Percentiles rank a stretch among this genome's conserved stretches.
Conservation (phyloP, 2,888 invertebrate species). For the Lamproptera curius region DNA sequence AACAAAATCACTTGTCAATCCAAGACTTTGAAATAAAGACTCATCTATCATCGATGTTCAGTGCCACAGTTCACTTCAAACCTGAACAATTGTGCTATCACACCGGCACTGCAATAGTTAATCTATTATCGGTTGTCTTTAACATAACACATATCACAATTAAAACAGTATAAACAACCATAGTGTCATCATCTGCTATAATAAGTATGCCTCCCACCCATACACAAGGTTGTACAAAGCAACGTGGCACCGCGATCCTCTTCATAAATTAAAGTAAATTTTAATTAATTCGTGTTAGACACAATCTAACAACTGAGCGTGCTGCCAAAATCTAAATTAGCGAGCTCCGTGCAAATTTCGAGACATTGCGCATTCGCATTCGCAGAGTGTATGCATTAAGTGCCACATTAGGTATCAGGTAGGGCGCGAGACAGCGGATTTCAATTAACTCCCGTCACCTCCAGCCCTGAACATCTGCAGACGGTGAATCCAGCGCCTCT, state of each 20-base stretch:
- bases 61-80: too few species aligned
- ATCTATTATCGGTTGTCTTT: too few species aligned
- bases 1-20: too few species aligned
- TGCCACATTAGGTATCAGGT: conserved; percentile 26
- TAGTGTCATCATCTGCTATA: too few species aligned
- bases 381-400: background rate
- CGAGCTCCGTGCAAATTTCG: conserved; percentile 16
- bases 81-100: too few species aligned
- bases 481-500: conserved; percentile 11
- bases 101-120: too few species aligned
- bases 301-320: conserved; percentile 4
- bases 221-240: too few species aligned
- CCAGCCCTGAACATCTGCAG: conserved; percentile 2
- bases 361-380: conserved; percentile 4
- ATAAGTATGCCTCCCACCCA: too few species aligned
- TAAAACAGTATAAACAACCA: too few species aligned
- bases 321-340: conserved; percentile 18
- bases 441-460: conserved; percentile 31
- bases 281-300: conserved; percentile 18
- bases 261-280: conserved; percentile 18
- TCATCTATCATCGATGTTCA: too few species aligned
- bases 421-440: conserved; percentile 33
- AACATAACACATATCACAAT: too few species aligned
- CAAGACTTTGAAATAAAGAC: too few species aligned
- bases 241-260: conserved; percentile 1